Evolutionary conservation across 2,888 invertebrate genomes (phyloP), one percentile per base, ranked within the genome.

Genomic region (Agrenia bidenticulata): DNA sequence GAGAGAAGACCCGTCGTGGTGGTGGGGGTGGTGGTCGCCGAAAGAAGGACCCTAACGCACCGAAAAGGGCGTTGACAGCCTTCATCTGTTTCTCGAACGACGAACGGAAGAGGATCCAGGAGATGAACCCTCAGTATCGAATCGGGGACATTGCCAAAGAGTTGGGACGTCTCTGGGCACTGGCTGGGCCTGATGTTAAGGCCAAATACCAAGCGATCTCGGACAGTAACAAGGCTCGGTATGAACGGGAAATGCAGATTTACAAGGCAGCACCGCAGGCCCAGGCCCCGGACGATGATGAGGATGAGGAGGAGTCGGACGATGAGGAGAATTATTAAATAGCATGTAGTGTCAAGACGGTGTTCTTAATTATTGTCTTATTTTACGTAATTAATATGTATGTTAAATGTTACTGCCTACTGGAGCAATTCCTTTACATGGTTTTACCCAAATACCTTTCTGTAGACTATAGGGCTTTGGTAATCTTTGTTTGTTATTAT

Each of bases 21-120:
- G 19, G 19, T 5, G n/a, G n/a, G 5, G 19, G 19, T 5, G 19
- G 15, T 17, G n/a, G 19, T 17, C 15, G 63, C 26, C 60, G 55
- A 63, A 63, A 42, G 63, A 67, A 98, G 84, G 99, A 99, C 82
- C 98, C 98, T 58, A 96, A 97, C 83, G 98, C 98, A 77, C 99
- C 99, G 68, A 99, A 99, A 85, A 86, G 99, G 84, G 93, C 97
- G 79, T 85, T 99, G 94, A 63, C 98, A 76, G 98, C 97, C 61
- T 99, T 98, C 86, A 99, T 99, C 85, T 94, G 95, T 90, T 99
- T 98, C 85, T 98, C 96, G 81, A 94, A 94, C 81, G 98, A 98
- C 79, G 96, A 96, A 81, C 89, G 99, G 78, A 88, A 58, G 9
- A 63, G 63, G 56, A 53, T 67, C 45, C 15, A 59, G 24, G 63